These are phyloP conservation scores for Aporophyla lueneburgensis DNA, from an alignment of 2,888 invertebrate genomes.

Conservation along the genomic window DNA sequence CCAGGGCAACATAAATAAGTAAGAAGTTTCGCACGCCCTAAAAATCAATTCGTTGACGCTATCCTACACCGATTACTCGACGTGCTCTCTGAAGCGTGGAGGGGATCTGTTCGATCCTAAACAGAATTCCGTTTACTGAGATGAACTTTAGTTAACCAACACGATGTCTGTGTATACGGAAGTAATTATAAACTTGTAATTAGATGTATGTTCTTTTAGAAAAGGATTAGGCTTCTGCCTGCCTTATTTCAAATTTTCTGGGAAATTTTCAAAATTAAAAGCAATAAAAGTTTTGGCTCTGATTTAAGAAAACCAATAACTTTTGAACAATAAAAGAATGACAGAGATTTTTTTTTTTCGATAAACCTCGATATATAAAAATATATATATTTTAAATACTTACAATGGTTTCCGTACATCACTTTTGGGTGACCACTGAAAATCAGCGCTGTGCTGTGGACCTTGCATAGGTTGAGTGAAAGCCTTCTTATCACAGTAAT, in stretches of 20 bases:
- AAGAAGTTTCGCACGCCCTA: conserved; percentile 46
- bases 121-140: conserved; percentile 46
- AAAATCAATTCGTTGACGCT: conserved; percentile 63
- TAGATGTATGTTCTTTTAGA: conserved; percentile 41
- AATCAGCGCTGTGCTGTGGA: background rate
- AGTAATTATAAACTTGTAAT: conserved; percentile 57
- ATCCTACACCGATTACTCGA: conserved; percentile 60
- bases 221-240: conserved; percentile 17
- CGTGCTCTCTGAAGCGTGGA: conserved; percentile 44
- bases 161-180: conserved; percentile 41
- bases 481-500: too few relatives aligned
- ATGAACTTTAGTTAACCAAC: conserved; percentile 40
- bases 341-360: background rate
- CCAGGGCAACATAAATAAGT: conserved; percentile 42
- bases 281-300: background rate
- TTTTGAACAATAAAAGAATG: background rate
- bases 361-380: background rate
- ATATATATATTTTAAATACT: too few relatives aligned
- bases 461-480: background rate
- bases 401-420: background rate
- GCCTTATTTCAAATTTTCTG: conserved; percentile 18
- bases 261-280: conserved; percentile 9
- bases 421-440: background rate
- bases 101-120: conserved; percentile 53
- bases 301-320: too few relatives aligned